Conservation (phyloP, 1,140 invertebrate species). For the Drosophila bipectinata region DNA sequence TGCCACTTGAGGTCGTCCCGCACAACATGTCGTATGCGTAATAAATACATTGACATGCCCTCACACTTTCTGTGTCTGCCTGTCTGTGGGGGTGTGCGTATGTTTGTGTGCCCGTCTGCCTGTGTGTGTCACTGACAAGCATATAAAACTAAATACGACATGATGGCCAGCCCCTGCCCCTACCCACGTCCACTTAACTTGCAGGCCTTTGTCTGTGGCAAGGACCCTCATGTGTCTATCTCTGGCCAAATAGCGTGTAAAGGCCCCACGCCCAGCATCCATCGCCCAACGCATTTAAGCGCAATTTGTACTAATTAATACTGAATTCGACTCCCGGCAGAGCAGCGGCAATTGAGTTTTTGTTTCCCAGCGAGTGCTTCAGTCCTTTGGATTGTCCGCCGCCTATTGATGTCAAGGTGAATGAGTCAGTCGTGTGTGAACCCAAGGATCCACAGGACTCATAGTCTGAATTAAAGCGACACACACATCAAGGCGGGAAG, state of each 20-base stretch:
- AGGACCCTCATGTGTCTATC: slow-evolving; percentile 40
- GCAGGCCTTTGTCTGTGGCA: slow-evolving; percentile 49
- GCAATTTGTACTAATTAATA: slow-evolving; percentile 75
- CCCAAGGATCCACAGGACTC: not conserved
- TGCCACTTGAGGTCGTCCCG: slow-evolving; percentile 42
- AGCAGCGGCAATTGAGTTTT: slow-evolving; percentile 24
- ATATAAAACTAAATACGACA: slow-evolving; percentile 66
- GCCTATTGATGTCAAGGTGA: slow-evolving; percentile 40
- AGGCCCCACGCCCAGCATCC: slow-evolving; percentile 12
- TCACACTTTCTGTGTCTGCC: slow-evolving; percentile 10
- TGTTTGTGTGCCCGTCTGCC: not conserved
- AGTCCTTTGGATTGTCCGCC: slow-evolving; percentile 2
- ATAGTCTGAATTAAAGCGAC: slow-evolving; percentile 8
- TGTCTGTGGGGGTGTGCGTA: not conserved
- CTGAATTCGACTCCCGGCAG: slow-evolving; percentile 46
- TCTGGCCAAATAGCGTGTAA: slow-evolving; percentile 48
- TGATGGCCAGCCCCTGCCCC: slow-evolving; percentile 24
- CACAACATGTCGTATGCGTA: slow-evolving; percentile 67
- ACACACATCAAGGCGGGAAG: not conserved
- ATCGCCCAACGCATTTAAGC: slow-evolving; percentile 54
- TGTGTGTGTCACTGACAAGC: slow-evolving; percentile 61
- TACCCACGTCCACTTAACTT: slow-evolving; percentile 13
- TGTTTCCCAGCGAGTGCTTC: slow-evolving; percentile 8
- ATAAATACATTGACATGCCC: slow-evolving; percentile 55
- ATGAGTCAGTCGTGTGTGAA: slow-evolving; percentile 33